Evolutionary conservation across 2,888 invertebrate genomes (phyloP).

Genomic region (Altica lythri): DNA sequence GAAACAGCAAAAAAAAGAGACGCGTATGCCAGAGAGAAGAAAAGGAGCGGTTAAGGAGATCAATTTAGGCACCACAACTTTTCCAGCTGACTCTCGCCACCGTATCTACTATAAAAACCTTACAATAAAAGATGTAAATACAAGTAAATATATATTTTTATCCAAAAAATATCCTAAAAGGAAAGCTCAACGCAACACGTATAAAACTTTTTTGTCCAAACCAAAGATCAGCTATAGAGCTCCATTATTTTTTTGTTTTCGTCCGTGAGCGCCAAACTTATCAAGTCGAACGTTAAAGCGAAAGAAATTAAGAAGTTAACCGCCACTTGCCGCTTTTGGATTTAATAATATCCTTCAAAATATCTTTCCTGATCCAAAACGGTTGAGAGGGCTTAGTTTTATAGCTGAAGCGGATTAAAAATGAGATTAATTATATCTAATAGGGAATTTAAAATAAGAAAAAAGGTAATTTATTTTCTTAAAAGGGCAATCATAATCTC

Average conservation of each 20-base stretch:
- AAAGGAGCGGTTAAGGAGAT: no score
- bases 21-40: no score
- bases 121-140: no score
- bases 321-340: constrained; percentile 40
- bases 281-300: constrained; percentile 38
- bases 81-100: no score
- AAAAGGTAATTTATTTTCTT: constrained; percentile 18
- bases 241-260: constrained; percentile 25
- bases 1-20: no score
- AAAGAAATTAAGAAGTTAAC: constrained; percentile 45
- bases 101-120: no score
- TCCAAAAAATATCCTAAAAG: no score
- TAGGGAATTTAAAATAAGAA: constrained; percentile 23
- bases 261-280: constrained; percentile 31
- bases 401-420: constrained; percentile 39
- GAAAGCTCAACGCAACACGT: no score
- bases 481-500: constrained; percentile 19
- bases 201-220: no score
- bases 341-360: constrained; percentile 42
- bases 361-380: constrained; percentile 35
- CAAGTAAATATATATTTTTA: no score
- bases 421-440: constrained; percentile 41
- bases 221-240: no score
- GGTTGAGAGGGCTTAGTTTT: constrained; percentile 38
- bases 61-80: no score